Evolutionary conservation across 2,888 invertebrate genomes (phyloP).

Genomic region (Zootermopsis nevadensis): DNA sequence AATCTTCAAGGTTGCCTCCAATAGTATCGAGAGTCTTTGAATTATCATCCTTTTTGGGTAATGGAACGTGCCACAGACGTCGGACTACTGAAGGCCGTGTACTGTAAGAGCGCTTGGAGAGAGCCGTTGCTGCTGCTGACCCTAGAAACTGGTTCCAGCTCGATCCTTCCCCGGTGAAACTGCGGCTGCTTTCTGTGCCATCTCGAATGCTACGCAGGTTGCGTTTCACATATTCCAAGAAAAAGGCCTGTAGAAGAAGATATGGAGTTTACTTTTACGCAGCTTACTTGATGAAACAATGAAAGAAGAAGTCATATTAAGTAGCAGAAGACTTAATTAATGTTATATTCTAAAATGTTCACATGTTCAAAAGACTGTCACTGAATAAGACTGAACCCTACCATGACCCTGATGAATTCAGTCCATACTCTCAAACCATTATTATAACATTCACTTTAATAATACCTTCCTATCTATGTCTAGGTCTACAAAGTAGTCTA

Average conservation of each 20-base stretch:
- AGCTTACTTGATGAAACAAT: too few species aligned
- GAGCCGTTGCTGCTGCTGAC: background rate
- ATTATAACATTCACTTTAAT: too few species aligned
- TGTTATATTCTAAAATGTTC: too few species aligned
- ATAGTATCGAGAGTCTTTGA: background rate
- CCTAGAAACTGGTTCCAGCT: slow-evolving; percentile 2
- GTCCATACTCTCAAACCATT: too few species aligned
- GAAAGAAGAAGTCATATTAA: too few species aligned
- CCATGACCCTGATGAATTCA: too few species aligned
- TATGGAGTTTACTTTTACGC: too few species aligned
- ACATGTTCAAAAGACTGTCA: too few species aligned
- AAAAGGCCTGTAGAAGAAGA: background rate
- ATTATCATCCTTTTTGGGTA: background rate
- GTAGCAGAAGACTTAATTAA: too few species aligned
- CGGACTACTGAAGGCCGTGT: background rate
- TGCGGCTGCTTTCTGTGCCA: slow-evolving; percentile 8
- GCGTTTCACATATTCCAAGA: slow-evolving; percentile 17
- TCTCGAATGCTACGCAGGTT: slow-evolving; percentile 2
- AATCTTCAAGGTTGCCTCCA: background rate
- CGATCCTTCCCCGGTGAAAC: background rate
- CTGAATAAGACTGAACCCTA: too few species aligned
- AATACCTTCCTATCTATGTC: too few species aligned
- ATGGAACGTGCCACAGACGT: background rate
- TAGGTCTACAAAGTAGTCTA: too few species aligned
- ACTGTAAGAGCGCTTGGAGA: background rate